phyloP scores from a whole-genome alignment of 2,888 invertebrate species.

The Acheta domesticus region DNA sequence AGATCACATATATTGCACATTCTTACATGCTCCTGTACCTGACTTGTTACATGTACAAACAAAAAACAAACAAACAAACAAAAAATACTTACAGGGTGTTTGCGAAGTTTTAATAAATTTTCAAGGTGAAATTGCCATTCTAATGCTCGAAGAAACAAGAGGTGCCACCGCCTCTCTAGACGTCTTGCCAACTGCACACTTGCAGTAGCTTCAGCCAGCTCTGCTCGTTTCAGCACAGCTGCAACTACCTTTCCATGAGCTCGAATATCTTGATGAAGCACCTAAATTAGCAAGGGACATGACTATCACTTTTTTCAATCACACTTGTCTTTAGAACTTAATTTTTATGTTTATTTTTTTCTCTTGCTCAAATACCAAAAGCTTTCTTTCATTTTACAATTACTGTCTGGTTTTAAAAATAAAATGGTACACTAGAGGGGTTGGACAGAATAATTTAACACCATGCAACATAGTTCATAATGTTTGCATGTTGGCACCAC shows the following conservation, averaged over 20 bases:
- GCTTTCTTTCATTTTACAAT: too few species aligned
- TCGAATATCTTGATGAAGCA: constrained; percentile 89
- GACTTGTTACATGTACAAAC: too few species aligned
- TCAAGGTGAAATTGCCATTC: constrained; percentile 93
- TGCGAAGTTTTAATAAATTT: constrained; percentile 43
- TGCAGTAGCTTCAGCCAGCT: constrained; percentile 42
- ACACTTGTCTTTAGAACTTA: neutral
- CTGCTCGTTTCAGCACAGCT: constrained; percentile 72
- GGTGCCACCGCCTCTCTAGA: constrained; percentile 85
- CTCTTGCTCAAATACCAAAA: too few species aligned
- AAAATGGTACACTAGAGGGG: too few species aligned
- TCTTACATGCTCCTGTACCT: too few species aligned
- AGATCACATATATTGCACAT: too few species aligned
- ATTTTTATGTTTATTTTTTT: too few species aligned
- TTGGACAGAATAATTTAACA: too few species aligned
- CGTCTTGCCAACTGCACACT: constrained; percentile 60
- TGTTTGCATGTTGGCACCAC: too few species aligned
- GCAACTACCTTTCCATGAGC: constrained; percentile 82
- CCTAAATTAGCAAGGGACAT: constrained; percentile 56
- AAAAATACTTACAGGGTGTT: neutral
- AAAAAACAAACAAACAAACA: too few species aligned
- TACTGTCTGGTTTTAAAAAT: too few species aligned
- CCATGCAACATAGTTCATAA: too few species aligned
- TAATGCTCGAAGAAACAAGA: constrained; percentile 80
- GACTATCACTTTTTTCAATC: constrained; percentile 28